Conservation (phyloP, 2,113 vertebrate species). For the Climacteris rufus region DNA sequence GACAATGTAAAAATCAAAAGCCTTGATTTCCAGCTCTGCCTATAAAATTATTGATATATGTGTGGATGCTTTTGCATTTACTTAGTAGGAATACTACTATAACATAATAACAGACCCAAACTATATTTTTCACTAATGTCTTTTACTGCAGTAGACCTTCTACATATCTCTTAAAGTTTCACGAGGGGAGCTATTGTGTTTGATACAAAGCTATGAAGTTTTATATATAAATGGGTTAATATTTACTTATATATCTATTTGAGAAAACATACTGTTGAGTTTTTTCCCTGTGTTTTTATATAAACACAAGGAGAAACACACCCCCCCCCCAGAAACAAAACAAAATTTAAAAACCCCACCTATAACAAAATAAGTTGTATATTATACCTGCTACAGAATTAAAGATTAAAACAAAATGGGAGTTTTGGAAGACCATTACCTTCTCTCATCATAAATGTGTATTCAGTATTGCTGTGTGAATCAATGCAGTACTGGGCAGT, state of each 20-base stretch:
- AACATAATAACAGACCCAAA: not conserved
- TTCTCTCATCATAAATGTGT: not conserved
- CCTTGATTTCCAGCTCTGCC: not conserved
- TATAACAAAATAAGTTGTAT: not conserved
- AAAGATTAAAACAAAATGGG: not conserved
- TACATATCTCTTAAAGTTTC: not conserved
- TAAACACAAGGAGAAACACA: not conserved
- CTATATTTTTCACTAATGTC: not conserved
- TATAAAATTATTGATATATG: not conserved
- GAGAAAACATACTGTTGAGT: not conserved
- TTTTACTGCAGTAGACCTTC: not conserved
- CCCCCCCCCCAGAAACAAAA: not conserved
- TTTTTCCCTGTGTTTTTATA: not conserved
- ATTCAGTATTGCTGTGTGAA: not conserved
- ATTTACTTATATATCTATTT: not conserved
- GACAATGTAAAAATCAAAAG: not conserved
- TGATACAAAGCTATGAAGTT: not conserved
- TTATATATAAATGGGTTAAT: not conserved
- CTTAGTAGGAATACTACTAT: too few species aligned
- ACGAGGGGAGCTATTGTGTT: not conserved
- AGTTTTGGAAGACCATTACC: not conserved
- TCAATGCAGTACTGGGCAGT: not conserved
- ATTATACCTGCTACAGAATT: not conserved
- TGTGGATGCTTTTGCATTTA: not conserved
- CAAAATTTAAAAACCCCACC: rapidly evolving